phyloP scores from a whole-genome alignment of 1,140 invertebrate genomes.

The Leptinotarsa undecemlineata region DNA sequence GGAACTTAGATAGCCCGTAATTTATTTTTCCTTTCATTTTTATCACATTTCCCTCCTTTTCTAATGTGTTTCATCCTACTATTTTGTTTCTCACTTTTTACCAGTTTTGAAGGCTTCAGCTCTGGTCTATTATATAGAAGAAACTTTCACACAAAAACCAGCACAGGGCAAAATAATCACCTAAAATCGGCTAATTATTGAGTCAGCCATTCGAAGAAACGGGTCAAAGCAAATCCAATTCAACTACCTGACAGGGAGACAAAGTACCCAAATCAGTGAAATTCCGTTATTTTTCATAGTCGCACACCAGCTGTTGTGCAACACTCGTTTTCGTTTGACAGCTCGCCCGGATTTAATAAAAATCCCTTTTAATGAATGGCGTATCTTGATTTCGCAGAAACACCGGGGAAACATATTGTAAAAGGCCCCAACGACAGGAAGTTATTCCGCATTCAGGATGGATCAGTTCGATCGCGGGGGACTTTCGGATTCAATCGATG shows the following conservation, averaged over 20 bases:
- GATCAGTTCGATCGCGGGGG: conserved; percentile 3
- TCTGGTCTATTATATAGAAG: no score
- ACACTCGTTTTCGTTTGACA: conserved; percentile 5
- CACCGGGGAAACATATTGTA: not conserved
- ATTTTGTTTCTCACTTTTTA: no score
- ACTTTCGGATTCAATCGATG: not conserved
- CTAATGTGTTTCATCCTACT: no score
- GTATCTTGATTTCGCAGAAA: conserved; percentile 3
- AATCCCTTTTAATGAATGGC: conserved; percentile 8
- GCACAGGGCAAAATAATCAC: not conserved
- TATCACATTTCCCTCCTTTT: no score
- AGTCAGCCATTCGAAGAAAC: not conserved
- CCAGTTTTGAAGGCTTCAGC: no score
- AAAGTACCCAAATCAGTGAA: conserved; percentile 2
- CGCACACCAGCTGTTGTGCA: not conserved
- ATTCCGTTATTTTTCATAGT: conserved; percentile 6
- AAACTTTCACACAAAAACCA: no score
- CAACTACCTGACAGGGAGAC: not conserved
- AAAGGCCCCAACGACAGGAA: not conserved
- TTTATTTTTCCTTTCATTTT: no score
- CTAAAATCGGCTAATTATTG: not conserved
- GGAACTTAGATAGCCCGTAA: no score
- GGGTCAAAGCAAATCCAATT: not conserved
- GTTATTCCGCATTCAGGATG: not conserved
- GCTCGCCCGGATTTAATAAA: not conserved